phyloP scores from a whole-genome alignment of 2,888 invertebrate genomes.

The Tipula lateralis region DNA sequence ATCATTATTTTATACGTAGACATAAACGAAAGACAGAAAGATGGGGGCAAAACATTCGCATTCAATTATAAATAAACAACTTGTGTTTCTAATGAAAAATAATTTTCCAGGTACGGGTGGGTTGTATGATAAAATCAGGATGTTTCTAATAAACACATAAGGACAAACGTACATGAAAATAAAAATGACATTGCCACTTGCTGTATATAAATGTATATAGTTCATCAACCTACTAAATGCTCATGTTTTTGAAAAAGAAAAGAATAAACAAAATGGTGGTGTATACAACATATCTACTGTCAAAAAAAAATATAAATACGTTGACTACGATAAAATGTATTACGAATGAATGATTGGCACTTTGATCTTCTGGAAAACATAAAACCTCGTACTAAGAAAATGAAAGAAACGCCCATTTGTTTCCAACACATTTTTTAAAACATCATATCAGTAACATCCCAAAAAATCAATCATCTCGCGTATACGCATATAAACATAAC shows the following conservation, averaged over 20 bases:
- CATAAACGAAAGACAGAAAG: neutral
- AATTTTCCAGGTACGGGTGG: neutral
- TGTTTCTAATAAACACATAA: neutral
- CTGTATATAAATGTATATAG: neutral
- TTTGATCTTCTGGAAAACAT: neutral
- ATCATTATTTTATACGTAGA: no score
- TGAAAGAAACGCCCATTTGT: neutral
- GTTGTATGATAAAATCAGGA: neutral
- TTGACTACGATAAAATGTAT: neutral
- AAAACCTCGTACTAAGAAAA: neutral
- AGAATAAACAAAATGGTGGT: neutral
- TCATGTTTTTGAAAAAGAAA: no score
- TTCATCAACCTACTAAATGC: neutral
- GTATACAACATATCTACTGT: neutral
- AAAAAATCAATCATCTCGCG: neutral
- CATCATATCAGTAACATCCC: constrained; percentile 11
- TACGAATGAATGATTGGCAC: neutral
- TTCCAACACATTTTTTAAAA: neutral
- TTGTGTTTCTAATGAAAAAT: neutral
- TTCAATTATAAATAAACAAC: neutral
- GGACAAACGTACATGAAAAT: constrained; percentile 4
- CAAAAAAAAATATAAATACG: neutral
- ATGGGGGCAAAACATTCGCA: neutral
- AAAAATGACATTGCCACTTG: neutral
- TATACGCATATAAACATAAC: neutral